phyloP scores from a whole-genome alignment of 2,888 invertebrate species.

The Tipula helvola region DNA sequence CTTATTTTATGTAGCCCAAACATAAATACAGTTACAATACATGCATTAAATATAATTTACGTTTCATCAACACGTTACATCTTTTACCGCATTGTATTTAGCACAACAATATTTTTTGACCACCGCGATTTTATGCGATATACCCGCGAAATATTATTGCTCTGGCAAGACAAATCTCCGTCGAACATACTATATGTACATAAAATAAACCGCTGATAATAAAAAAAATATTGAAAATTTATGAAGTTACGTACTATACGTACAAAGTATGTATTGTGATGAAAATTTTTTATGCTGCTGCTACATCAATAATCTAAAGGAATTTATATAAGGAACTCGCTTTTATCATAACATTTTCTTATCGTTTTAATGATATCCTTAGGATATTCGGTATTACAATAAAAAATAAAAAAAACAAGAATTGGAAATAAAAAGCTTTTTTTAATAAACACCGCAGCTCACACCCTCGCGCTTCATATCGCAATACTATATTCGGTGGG shows the following conservation, averaged over 20 bases:
- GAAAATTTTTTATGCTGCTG: background rate
- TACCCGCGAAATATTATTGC: too few relatives aligned
- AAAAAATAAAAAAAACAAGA: too few relatives aligned
- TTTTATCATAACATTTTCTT: background rate
- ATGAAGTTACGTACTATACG: background rate
- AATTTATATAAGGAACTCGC: background rate
- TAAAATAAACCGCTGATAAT: background rate
- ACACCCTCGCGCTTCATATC: background rate
- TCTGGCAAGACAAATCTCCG: background rate
- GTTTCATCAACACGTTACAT: background rate
- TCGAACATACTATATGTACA: background rate
- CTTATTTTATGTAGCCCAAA: background rate
- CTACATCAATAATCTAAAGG: background rate
- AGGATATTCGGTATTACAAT: background rate
- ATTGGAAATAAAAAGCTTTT: too few relatives aligned
- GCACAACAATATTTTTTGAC: too few relatives aligned
- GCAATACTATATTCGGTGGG: background rate
- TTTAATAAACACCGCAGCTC: too few relatives aligned
- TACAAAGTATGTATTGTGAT: background rate
- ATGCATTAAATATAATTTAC: too few relatives aligned
- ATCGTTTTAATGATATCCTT: background rate
- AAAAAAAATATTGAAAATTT: background rate
- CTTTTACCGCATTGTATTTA: background rate
- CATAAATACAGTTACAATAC: too few relatives aligned
- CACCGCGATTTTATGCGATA: too few relatives aligned